Evolutionary conservation across 2,888 invertebrate genomes (phyloP), one percentile per base, ranked within the genome.

Genomic region (Brachypterus glaber): DNA sequence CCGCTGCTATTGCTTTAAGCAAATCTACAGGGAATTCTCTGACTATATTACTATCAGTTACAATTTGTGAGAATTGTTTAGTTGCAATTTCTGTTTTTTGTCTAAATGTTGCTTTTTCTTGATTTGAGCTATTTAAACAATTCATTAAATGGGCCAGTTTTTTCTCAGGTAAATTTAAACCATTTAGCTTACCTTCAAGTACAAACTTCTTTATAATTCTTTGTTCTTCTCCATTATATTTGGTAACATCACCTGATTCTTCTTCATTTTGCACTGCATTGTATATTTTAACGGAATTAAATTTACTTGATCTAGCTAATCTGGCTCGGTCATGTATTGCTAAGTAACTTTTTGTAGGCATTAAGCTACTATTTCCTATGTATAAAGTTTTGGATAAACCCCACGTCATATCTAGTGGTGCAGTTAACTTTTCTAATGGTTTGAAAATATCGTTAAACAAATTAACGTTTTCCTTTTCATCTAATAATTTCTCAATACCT

Each of bases 371-470:
- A 55, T 86, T 84, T 3, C 86, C 83, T 33, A 86, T 67, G 57
- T 85, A 89, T 8, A 93, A 63, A 3, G 85, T 79, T 63, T 90
- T 91, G 0, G 89, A 81, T 50, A 90, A 73, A 7, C 88, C 87
- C 88, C 89, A 91, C 3, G 87, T 87, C 33, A 80, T 75, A 57
- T 88, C 85, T 32, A 95, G 63, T 7, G 84, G 80, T 1, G 74
- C 71, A 18, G 79, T 77, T 1, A 80, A 60, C 50, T 74, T 73
- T 58, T 95, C 91, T 16, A 92, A 57, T 1, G 85, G 83, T 45
- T 77, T 70, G 43, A 91, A 72, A 32, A 86, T 68, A 53, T 80
- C 77, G 18, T 71, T 64, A 59, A 87, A 81, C 30, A 81, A 68
- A 61, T 82, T 73, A 49, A 70, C 68, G 35, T 72, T 68, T 29